A percentile compares a stretch with the other conserved stretches of the same genome.
Conservation (phyloP, 2,113 vertebrate genomes). For the Crotalus tigris region DNA sequence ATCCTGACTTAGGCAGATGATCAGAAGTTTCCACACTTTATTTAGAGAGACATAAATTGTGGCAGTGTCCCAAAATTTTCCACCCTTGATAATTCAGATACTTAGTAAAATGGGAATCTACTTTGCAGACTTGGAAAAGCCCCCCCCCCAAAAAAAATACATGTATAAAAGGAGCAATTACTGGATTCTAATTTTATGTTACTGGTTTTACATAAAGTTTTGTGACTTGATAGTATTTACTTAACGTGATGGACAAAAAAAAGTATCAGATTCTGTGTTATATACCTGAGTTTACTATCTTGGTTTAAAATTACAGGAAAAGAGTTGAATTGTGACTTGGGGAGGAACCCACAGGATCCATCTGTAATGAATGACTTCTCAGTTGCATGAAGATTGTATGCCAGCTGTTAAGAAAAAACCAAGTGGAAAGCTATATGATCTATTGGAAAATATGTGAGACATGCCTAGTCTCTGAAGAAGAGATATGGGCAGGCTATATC, state of each 20-base stretch:
- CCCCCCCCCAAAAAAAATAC: background rate
- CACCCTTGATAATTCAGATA: background rate
- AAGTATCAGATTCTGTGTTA: background rate
- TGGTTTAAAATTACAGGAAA: background rate
- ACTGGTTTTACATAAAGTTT: background rate
- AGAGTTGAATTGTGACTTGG: background rate
- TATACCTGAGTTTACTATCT: conserved; percentile 16
- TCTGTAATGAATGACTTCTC: conserved; percentile 37
- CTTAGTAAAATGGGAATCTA: background rate
- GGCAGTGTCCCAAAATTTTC: background rate
- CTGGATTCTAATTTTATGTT: background rate
- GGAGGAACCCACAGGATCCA: background rate
- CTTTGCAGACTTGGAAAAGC: background rate
- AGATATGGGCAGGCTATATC: conserved; percentile 51
- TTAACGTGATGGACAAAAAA: background rate
- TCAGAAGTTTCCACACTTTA: background rate
- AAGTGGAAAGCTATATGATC: conserved; percentile 76
- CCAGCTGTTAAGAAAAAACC: conserved; percentile 71
- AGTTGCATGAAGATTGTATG: conserved; percentile 53
- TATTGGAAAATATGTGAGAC: conserved; percentile 72
- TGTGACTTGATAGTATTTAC: conserved; percentile 23
- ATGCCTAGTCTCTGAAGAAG: conserved; percentile 54
- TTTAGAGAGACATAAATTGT: background rate
- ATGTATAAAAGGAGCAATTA: background rate
- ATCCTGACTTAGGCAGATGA: background rate